Conservation (phyloP, 2,113 vertebrate species). For the Oryctolagus cuniculus region DNA sequence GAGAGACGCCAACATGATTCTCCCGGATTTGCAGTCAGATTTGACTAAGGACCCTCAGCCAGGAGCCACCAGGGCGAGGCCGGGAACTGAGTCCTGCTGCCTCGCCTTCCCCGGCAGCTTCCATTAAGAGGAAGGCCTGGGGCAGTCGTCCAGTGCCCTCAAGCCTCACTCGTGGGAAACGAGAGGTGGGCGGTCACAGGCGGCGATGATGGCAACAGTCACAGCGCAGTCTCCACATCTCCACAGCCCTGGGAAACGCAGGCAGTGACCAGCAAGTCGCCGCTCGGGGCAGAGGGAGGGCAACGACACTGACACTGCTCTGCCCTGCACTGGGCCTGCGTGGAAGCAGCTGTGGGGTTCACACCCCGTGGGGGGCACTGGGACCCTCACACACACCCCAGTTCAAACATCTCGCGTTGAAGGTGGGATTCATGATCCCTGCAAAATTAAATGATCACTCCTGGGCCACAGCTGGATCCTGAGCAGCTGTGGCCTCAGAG, state of each 20-base stretch:
- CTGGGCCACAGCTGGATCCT: too few species aligned
- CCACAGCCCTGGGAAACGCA: background rate
- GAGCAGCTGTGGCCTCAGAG: too few species aligned
- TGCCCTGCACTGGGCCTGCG: background rate
- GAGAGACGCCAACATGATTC: background rate
- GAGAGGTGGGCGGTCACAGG: conserved; percentile 39
- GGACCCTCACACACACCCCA: background rate
- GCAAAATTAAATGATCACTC: background rate
- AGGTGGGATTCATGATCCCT: background rate
- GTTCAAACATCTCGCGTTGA: background rate
- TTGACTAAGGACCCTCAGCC: background rate
- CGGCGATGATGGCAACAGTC: background rate
- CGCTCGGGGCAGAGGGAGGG: conserved; percentile 9
- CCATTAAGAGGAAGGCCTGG: background rate
- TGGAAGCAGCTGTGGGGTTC: background rate
- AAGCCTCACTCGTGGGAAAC: background rate
- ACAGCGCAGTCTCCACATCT: too few species aligned
- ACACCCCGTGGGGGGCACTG: background rate
- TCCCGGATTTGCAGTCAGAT: background rate
- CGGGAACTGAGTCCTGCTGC: background rate
- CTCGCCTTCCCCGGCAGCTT: background rate
- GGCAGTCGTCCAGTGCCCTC: background rate
- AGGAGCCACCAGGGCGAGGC: background rate
- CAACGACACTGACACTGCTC: conserved; percentile 1
- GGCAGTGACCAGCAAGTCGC: conserved; percentile 10